These are phyloP conservation scores for Protobothrops flavoviridis DNA, from an alignment of 2,113 vertebrate genomes.

Conservation along the genomic window DNA sequence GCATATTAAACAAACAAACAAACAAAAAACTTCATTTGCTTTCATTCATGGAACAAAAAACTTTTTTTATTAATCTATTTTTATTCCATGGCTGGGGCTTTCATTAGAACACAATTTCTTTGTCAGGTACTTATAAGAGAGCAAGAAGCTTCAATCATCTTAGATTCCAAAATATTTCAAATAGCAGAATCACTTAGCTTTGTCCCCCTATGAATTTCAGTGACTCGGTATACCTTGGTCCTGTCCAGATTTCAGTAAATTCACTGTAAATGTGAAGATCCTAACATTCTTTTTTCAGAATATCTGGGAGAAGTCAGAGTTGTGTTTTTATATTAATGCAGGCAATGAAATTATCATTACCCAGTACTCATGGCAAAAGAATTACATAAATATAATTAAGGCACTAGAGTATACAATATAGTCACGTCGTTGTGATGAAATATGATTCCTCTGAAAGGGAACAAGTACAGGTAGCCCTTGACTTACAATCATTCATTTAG, in stretches of 20 bases:
- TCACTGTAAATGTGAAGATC: not conserved
- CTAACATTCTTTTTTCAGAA: not conserved
- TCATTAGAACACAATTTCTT: too few species aligned
- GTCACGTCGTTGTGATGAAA: not conserved
- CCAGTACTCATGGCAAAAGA: not conserved
- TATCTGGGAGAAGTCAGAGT: not conserved
- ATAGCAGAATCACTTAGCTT: not conserved
- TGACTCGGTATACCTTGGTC: not conserved
- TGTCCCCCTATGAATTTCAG: not conserved
- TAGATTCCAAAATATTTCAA: not conserved
- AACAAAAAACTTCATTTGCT: not conserved
- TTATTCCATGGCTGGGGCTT: not conserved
- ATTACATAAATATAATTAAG: not conserved
- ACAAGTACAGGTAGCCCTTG: too few species aligned
- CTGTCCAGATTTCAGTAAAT: not conserved
- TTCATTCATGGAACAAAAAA: not conserved
- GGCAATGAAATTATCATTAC: not conserved
- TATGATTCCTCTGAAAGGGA: too few species aligned
- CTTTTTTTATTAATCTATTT: not conserved
- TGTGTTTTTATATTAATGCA: not conserved
- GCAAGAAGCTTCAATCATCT: not conserved
- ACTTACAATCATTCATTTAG: too few species aligned
- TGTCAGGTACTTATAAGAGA: not conserved
- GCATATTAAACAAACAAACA: not conserved
- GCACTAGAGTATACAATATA: not conserved